Percentiles rank a stretch among this genome's conserved stretches.
Evolutionary conservation across 64 coral and sea anemone species (phyloP).

Genomic region (Catalaphyllia jardinei): DNA sequence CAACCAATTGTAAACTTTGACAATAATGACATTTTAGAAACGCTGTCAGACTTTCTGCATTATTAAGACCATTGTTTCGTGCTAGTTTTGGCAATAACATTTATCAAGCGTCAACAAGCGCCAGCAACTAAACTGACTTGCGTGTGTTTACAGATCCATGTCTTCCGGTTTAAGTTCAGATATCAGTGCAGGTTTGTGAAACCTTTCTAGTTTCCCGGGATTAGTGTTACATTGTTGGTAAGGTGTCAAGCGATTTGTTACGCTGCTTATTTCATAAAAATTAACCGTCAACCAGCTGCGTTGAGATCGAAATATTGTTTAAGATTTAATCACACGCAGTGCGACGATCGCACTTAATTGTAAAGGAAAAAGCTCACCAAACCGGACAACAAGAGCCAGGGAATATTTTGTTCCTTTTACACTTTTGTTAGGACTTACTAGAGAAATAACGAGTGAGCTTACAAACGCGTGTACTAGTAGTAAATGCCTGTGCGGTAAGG

Average conservation of each 20-base stretch:
- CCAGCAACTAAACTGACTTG: background rate
- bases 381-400: background rate
- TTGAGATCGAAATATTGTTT: background rate
- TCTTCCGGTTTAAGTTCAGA: background rate
- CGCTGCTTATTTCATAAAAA: background rate
- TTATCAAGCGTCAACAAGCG: background rate
- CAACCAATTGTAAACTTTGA: constrained; percentile 18
- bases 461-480: no score
- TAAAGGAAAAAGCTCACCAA: background rate
- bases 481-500: no score
- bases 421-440: no score
- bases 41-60: background rate
- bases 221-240: background rate
- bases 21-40: constrained; percentile 9
- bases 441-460: no score
- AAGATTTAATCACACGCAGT: background rate
- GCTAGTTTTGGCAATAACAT: background rate
- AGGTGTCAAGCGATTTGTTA: background rate
- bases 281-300: background rate
- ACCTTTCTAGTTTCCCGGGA: background rate
- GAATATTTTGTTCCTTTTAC: background rate
- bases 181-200: background rate
- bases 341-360: background rate
- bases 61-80: background rate
- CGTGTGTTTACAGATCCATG: background rate